Evolutionary conservation across 2,888 invertebrate genomes (phyloP), one percentile per base, ranked within the genome.

Genomic region (Stenodera caucasica): DNA sequence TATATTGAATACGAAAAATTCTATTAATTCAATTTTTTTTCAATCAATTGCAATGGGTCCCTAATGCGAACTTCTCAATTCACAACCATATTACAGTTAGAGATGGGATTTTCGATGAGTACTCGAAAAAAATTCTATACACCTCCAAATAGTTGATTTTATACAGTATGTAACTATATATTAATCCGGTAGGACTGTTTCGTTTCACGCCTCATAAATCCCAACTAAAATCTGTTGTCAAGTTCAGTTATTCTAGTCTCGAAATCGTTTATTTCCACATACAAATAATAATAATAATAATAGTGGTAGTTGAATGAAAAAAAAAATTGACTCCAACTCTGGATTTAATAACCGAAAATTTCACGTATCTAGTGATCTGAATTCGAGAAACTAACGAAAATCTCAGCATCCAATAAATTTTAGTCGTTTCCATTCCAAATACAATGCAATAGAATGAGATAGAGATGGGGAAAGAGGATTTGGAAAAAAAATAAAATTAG

Each of bases 121-220:
- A n/a, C n/a, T n/a, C n/a, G n/a, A n/a, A n/a, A n/a, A n/a, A n/a
- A n/a, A n/a, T n/a, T n/a, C n/a, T n/a, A n/a, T n/a, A n/a, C n/a
- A n/a, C n/a, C n/a, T n/a, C n/a, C n/a, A n/a, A n/a, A n/a, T n/a
- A n/a, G n/a, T n/a, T n/a, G n/a, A n/a, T n/a, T n/a, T n/a, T 26
- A 26, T 26, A 26, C 26, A 21, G 23, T 45, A 23, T 21, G 6
- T 23, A 45, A 11, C 18, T 45, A 45, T 45, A 45, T 37, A 45
- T 45, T 21, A 45, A 45, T 45, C 21, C 21, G 12, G 23, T 23
- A 12, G 45, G 45, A 23, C 12, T 45, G 45, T 45, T 45, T 45
- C 45, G 23, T 45, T 45, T 45, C 12, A 45, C 45, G 45, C 45
- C 21, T 12, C 45, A 45, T 45, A 45, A 45, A 45, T 45, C 23